Evolutionary conservation across 2,113 vertebrate genomes (phyloP).

Genomic region (Hippocampus zosterae): DNA sequence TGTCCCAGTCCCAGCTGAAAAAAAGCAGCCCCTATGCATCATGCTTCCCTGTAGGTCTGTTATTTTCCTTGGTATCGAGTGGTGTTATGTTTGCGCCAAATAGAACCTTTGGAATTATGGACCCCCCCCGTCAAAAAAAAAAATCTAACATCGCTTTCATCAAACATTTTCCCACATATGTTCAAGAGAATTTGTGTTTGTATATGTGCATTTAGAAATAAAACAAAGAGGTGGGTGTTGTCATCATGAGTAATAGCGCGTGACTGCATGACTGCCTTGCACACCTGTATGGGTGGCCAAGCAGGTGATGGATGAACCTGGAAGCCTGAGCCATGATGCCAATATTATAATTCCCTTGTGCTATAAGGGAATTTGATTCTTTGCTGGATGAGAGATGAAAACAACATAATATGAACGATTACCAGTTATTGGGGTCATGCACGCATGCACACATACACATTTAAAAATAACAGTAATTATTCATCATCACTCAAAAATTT

Average conservation of each 20-base stretch:
- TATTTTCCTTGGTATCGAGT: too few relatives aligned
- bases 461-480: constrained; percentile 50
- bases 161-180: background rate
- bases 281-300: constrained; percentile 14
- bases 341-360: background rate
- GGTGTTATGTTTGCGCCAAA: too few relatives aligned
- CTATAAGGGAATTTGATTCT: constrained; percentile 1
- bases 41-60: too few relatives aligned
- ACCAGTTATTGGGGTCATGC: background rate
- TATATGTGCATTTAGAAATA: background rate
- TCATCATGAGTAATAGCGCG: constrained; percentile 8
- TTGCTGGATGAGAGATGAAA: constrained; percentile 13
- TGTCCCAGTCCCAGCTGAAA: too few relatives aligned
- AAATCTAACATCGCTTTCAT: background rate
- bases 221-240: background rate
- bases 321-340: constrained; percentile 10
- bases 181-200: background rate
- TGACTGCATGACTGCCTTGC: background rate
- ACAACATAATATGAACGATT: constrained; percentile 14
- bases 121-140: too few relatives aligned
- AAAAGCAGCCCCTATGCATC: too few relatives aligned
- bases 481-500: constrained; percentile 57
- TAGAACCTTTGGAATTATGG: too few relatives aligned
- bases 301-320: constrained; percentile 16
- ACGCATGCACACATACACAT: background rate